Evolutionary conservation across 1,140 invertebrate genomes (phyloP), one percentile per base, ranked within the genome.

Genomic region (Zaprionus tsacasi): DNA sequence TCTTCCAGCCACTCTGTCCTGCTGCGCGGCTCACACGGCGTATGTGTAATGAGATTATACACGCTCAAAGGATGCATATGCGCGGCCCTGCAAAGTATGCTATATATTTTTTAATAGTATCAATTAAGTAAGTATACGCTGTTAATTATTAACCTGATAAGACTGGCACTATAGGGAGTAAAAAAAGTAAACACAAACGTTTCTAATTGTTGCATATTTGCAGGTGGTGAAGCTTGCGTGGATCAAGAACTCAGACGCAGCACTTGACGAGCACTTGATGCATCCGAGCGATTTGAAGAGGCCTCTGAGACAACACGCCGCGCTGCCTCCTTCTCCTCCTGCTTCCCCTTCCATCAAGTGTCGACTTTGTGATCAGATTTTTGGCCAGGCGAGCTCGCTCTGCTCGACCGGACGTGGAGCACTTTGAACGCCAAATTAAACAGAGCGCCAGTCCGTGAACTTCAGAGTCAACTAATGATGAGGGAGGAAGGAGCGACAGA

Each of bases 371-470:
- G 82, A 82, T 86, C 82, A 77, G 82, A 86, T 86, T 86, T 87
- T 75, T 56, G 13, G 65, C 45, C 45, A 12, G 2, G 21, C 1
- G 21, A 21, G 21, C 21, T 21, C 21, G 73, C 64, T 66, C 65
- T 67, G 50, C 15, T 33, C 59, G 45, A 65, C 70, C 76, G 81
- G 74, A 86, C 82, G 76, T 86, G 79, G 70, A 50, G 69, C 82
- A 79, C 76, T 86, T 82, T 77, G 81, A 88, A 79, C 70, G 82
- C 61, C 83, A 86, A 88, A 86, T 87, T 88, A 87, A 88, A 88
- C 77, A 61, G 76, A 72, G 86, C 70, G 70, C 52, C 71, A 76
- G 74, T 71, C 59, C 57, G 45, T 68, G 77, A 79, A 76, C 77
- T 69, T 68, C 54, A 55, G n/a, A 63, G 35, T 64, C 33, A 17